Base-by-base conservation (phyloP, 2,888 invertebrate genomes). In the Fissipunctia ypsillon region DNA sequence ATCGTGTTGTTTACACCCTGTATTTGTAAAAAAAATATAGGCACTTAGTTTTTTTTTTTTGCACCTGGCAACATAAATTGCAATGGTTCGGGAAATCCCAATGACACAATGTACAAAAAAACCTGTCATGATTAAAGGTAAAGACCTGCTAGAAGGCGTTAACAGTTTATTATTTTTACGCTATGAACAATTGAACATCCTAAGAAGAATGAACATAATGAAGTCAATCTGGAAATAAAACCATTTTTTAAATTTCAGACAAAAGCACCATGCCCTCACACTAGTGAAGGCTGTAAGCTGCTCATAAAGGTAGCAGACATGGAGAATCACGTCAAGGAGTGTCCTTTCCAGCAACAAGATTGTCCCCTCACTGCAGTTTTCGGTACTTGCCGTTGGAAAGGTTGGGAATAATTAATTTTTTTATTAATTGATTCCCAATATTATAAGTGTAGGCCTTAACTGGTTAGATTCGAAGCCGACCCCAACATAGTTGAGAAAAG, bases 321-420 rank as follows among this genome's bases (percentile, higher is more conserved):
- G 80, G 89, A 89, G 0, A 65, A 35, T 0, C 95, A 95, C 79
- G 28, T 89, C 25, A 90, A 88, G 57, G 93, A 94, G 76, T 95
- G 95, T 50, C 92, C 91, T 0, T 95, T 91, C 76, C 88, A 87
- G 35, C 91, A 90, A n/a, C 84, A 92, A 71, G 19, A 71, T 3
- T 95, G 95, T 50, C 93, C 95, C 1, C 77, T 93, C 3, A 69
- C 75, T 19, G 78, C 81, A 3, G 61, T 89, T 4, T 88, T 83
- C 64, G 87, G 88, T 12, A 67, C 67, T n/a, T 95, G 95, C 74
- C 52, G 9, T 3, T 94, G 94, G 94, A 88, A 79, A 88, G 94
- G 95, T 92, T n/a, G 88, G 80, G 31, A 38, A 48, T 14, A 22
- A 45, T 45, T 45, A 5, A 16, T 45, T 63, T n/a, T 35, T 35